Evolutionary conservation across 2,113 vertebrate species (phyloP).

Genomic region (Xiphophorus couchianus): DNA sequence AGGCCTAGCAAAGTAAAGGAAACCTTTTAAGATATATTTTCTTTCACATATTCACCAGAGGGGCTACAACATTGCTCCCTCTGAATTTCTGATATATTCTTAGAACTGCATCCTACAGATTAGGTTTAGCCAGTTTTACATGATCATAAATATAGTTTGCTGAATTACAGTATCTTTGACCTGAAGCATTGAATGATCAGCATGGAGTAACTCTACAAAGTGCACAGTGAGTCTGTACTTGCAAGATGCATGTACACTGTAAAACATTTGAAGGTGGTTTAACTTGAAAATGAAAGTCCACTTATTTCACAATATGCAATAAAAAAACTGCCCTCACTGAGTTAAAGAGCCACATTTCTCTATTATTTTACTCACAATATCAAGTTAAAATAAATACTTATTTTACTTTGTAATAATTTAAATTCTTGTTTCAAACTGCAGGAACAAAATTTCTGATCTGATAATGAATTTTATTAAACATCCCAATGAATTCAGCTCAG

Average conservation of each 20-base stretch:
- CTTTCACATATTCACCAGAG: not conserved
- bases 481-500: too few relatives aligned
- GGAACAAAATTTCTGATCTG: too few relatives aligned
- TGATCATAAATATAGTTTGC: conserved; percentile 18
- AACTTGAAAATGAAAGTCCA: too few relatives aligned
- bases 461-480: too few relatives aligned
- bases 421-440: too few relatives aligned
- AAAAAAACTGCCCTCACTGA: too few relatives aligned
- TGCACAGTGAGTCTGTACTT: conserved; percentile 41
- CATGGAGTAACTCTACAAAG: conserved; percentile 40
- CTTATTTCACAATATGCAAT: too few relatives aligned
- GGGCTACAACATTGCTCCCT: not conserved
- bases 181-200: conserved; percentile 41
- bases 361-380: too few relatives aligned
- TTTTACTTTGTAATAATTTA: too few relatives aligned
- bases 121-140: conserved; percentile 7
- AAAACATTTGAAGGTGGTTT: too few relatives aligned
- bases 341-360: too few relatives aligned
- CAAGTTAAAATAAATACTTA: too few relatives aligned
- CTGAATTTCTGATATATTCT: conserved; percentile 10
- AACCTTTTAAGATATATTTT: conserved; percentile 5
- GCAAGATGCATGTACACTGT: conserved; percentile 36
- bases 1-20: conserved; percentile 84
- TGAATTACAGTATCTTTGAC: conserved; percentile 42
- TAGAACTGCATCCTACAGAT: conserved; percentile 12